A percentile compares a stretch with the other conserved stretches of the same genome.
Conservation (phyloP, 1,140 invertebrate species). For the Phthorimaea operculella region DNA sequence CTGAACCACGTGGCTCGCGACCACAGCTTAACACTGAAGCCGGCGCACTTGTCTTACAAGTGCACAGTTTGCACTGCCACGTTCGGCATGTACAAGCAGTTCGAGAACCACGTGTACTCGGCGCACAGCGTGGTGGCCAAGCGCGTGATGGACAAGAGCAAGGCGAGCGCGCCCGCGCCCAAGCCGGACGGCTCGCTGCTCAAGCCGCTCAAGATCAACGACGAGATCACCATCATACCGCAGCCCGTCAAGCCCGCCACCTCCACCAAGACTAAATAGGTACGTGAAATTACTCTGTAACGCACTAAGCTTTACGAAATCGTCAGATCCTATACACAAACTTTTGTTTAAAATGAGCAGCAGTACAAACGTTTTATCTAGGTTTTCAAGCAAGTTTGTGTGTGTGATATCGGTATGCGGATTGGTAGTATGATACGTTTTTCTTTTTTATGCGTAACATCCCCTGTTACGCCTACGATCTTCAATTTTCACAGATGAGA, state of each 20-base stretch:
- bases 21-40: conserved; percentile 90
- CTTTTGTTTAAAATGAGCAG: too few relatives aligned
- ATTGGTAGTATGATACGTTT: too few relatives aligned
- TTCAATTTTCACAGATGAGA: too few relatives aligned
- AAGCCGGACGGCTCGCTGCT: conserved; percentile 65
- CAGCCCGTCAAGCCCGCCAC: conserved; percentile 71
- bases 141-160: conserved; percentile 81
- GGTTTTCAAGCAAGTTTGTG: too few relatives aligned
- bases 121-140: conserved; percentile 89
- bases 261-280: conserved; percentile 29
- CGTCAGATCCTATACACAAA: too few relatives aligned
- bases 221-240: conserved; percentile 91
- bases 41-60: conserved; percentile 92
- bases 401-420: too few relatives aligned
- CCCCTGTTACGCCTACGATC: too few relatives aligned
- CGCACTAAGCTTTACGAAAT: too few relatives aligned
- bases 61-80: conserved; percentile 95
- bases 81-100: conserved; percentile 95
- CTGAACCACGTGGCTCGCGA: conserved; percentile 91
- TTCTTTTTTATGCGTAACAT: too few relatives aligned
- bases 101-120: conserved; percentile 94
- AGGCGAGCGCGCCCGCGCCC: conserved; percentile 52
- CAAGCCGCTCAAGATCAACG: conserved; percentile 87
- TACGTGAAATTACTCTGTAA: conserved; percentile 9
- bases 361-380: too few relatives aligned